Percentiles rank a stretch among this genome's conserved stretches.
Conservation (phyloP, 2,888 invertebrate genomes). For the Strigamia transsilvanica region DNA sequence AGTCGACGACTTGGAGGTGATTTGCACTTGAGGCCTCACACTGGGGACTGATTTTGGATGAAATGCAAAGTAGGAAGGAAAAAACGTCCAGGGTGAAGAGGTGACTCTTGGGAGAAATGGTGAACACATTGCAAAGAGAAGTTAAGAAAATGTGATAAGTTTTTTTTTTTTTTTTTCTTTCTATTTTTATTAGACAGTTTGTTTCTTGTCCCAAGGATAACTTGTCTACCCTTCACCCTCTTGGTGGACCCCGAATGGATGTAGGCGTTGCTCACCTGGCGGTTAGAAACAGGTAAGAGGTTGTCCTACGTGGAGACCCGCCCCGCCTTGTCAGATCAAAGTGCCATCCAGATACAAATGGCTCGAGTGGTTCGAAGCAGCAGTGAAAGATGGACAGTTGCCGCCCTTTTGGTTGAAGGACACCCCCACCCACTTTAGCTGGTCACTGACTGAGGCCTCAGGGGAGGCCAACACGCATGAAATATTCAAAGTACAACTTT, state of each 20-base stretch:
- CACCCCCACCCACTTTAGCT: conserved; percentile 44
- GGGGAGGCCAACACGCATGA: conserved; percentile 40
- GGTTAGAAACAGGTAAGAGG: conserved; percentile 21
- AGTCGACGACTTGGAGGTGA: conserved; percentile 37
- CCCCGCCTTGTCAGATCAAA: conserved; percentile 49
- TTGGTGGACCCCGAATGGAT: conserved; percentile 33
- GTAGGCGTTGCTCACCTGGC: conserved; percentile 45
- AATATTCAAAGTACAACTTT: conserved; percentile 40
- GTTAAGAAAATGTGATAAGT: neutral
- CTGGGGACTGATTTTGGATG: neutral
- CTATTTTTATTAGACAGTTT: neutral
- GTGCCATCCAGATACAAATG: conserved; percentile 48
- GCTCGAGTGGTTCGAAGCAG: conserved; percentile 9
- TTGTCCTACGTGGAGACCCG: conserved; percentile 41
- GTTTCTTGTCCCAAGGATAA: conserved; percentile 34
- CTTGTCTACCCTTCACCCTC: conserved; percentile 14
- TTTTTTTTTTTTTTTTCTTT: neutral
- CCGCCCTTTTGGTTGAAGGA: conserved; percentile 35
- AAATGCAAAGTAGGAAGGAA: conserved; percentile 21
- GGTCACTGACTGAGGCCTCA: conserved; percentile 37
- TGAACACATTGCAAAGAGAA: too few species aligned
- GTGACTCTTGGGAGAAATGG: conserved; percentile 12
- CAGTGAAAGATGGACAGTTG: conserved; percentile 49
- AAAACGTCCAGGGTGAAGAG: conserved; percentile 12
- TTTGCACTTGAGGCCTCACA: neutral